A percentile compares a stretch with the other conserved stretches of the same genome.
Conservation (phyloP, 2,797 vertebrate species). For the Coracias cyanogaster region DNA sequence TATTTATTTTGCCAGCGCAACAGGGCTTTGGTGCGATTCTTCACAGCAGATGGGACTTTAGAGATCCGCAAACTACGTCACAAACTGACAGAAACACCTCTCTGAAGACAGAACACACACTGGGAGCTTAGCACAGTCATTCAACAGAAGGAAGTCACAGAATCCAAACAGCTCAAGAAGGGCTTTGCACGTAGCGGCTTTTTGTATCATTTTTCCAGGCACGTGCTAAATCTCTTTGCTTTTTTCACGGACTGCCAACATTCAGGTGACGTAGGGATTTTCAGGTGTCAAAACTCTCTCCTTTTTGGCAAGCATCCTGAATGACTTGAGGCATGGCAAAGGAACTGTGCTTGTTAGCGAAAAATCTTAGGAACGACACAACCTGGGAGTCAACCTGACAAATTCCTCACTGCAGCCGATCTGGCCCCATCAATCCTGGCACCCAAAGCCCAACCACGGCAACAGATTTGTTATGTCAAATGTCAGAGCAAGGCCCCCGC, state of each 20-base stretch:
- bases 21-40: neutral
- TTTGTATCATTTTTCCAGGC: neutral
- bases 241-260: neutral
- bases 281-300: neutral
- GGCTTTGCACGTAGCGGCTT: neutral
- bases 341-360: neutral
- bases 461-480: neutral
- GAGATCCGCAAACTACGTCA: neutral
- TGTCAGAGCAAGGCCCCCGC: fast-evolving
- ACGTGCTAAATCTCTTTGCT: neutral
- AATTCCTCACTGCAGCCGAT: neutral
- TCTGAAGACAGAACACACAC: neutral
- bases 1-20: neutral
- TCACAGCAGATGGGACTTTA: neutral
- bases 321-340: neutral
- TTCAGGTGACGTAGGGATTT: neutral
- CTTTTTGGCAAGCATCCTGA: neutral
- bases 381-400: neutral
- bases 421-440: neutral
- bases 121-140: neutral
- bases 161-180: neutral
- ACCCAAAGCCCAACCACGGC: neutral
- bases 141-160: neutral
- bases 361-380: neutral
- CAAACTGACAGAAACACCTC: neutral